phyloP scores from a whole-genome alignment of 2,888 invertebrate genomes.

The Griposia aprilina region DNA sequence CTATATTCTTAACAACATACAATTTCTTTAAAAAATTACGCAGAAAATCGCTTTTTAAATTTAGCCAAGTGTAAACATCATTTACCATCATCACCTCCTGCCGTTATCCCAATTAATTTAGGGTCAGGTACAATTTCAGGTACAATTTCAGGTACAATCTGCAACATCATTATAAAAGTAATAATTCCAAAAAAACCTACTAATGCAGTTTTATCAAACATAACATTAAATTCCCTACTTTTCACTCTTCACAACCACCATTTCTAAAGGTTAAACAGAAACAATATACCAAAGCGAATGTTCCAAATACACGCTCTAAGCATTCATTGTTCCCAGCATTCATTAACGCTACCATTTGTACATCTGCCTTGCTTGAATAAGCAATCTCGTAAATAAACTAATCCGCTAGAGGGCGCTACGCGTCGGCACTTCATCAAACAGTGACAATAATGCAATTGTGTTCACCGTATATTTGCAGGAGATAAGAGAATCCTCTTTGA shows the following conservation, averaged over 20 bases:
- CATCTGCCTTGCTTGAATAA: conserved; percentile 44
- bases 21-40: no score
- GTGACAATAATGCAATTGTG: conserved; percentile 57
- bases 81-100: no score
- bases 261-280: conserved; percentile 22
- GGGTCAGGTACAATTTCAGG: no score
- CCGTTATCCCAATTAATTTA: no score
- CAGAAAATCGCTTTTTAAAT: no score
- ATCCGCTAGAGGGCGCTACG: conserved; percentile 41
- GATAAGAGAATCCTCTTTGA: conserved; percentile 53
- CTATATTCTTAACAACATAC: no score
- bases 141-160: no score
- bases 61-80: no score
- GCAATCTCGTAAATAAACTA: conserved; percentile 57
- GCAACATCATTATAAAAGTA: background rate
- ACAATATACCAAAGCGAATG: conserved; percentile 17
- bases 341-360: conserved; percentile 50
- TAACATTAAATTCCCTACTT: background rate
- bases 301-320: conserved; percentile 37
- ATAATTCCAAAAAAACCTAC: background rate
- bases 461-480: conserved; percentile 37
- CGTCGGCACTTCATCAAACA: conserved; percentile 54
- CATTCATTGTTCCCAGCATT: conserved; percentile 39
- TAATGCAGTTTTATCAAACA: background rate
- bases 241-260: background rate